These are phyloP conservation scores for Tipula confusa DNA, from an alignment of 2,888 invertebrate species.

Conservation along the genomic window DNA sequence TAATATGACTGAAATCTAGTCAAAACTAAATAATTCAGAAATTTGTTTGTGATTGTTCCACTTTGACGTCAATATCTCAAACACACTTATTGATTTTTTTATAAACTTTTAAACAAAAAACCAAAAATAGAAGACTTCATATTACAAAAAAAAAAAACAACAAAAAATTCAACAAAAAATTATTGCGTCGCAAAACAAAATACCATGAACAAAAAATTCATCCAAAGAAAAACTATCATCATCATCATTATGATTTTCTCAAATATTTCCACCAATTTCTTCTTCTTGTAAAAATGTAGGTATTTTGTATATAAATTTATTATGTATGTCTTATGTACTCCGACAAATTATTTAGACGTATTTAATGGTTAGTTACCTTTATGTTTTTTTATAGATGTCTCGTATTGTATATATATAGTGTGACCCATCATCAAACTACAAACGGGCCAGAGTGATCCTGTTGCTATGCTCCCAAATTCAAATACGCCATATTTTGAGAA, in stretches of 20 bases:
- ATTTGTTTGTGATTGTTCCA: too few species aligned
- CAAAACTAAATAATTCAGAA: too few species aligned
- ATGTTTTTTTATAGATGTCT: neutral
- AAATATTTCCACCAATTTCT: neutral
- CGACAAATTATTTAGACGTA: neutral
- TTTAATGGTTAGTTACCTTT: neutral
- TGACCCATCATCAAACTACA: too few species aligned
- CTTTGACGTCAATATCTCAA: too few species aligned
- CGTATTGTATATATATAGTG: neutral
- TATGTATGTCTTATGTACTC: neutral
- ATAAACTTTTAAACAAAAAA: too few species aligned
- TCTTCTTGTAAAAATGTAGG: neutral
- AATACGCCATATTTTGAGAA: too few species aligned
- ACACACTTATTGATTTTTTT: too few species aligned
- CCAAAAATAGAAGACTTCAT: too few species aligned
- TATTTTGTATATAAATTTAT: neutral
- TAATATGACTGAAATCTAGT: too few species aligned
- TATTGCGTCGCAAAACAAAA: neutral
- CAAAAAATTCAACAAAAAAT: neutral
- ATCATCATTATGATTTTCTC: neutral
- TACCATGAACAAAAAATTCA: neutral
- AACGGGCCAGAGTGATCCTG: too few species aligned
- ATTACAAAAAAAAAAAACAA: too few species aligned
- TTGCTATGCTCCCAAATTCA: too few species aligned
- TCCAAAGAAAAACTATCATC: neutral